These are phyloP conservation scores for Lordiphosa collinella DNA, from an alignment of 1,140 invertebrate species.

Conservation along the genomic window DNA sequence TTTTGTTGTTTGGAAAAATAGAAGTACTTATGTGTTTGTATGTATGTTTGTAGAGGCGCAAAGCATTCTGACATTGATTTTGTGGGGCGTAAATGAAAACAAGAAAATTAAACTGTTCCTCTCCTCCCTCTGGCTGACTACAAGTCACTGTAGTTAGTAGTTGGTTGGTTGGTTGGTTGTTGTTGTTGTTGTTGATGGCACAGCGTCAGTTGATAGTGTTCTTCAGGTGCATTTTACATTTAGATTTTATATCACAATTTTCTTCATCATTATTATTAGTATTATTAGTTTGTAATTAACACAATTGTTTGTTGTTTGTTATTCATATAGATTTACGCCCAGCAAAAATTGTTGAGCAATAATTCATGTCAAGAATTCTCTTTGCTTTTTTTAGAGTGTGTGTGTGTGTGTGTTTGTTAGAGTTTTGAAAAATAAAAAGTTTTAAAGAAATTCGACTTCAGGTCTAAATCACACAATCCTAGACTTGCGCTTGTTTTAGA, in stretches of 20 bases:
- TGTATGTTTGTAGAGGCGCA: constrained; percentile 18
- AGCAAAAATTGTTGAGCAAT: constrained; percentile 53
- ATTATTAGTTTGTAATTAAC: constrained; percentile 66
- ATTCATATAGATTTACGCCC: constrained; percentile 58
- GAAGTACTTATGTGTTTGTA: constrained; percentile 46
- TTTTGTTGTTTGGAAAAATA: constrained; percentile 67
- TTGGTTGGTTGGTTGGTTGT: constrained; percentile 27
- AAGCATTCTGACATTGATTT: constrained; percentile 60
- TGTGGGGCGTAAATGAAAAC: constrained; percentile 59
- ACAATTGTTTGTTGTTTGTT: constrained; percentile 41
- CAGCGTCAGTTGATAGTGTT: constrained; percentile 73
- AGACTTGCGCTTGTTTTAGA: too few relatives aligned
- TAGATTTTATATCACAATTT: constrained; percentile 77
- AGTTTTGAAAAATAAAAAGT: background rate
- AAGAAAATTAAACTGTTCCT: constrained; percentile 33
- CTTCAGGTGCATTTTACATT: constrained; percentile 74
- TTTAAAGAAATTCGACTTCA: too few relatives aligned
- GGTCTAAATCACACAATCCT: too few relatives aligned
- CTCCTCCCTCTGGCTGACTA: constrained; percentile 18
- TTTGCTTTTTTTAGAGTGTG: constrained; percentile 31
- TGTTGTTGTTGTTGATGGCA: constrained; percentile 62
- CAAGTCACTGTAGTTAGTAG: constrained; percentile 32
- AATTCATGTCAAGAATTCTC: constrained; percentile 49
- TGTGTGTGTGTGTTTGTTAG: constrained; percentile 17
- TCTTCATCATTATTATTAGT: constrained; percentile 36